Percentiles rank a stretch among this genome's conserved stretches.
phyloP scores from a whole-genome alignment of 2,113 vertebrate species.

The Gasterosteus nipponicus region DNA sequence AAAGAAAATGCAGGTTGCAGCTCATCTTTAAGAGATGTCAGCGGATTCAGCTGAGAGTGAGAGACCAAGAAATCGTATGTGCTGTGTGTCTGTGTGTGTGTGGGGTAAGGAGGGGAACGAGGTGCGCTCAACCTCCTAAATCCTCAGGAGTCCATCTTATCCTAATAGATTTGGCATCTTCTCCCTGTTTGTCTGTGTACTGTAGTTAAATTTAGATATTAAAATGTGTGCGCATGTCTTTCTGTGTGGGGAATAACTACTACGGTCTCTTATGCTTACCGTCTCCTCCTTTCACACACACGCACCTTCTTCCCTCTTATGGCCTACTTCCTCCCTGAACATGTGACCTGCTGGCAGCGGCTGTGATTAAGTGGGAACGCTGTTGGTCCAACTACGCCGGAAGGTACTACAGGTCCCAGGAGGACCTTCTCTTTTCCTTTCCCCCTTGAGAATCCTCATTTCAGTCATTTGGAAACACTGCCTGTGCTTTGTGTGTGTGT shows the following conservation, averaged over 20 bases:
- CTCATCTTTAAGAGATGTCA: conserved; percentile 28
- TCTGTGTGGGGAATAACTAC: conserved; percentile 37
- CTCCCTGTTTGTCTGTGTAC: conserved; percentile 50
- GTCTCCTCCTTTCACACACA: background rate
- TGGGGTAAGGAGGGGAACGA: too few species aligned
- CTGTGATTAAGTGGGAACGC: conserved; percentile 68
- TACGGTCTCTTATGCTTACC: background rate
- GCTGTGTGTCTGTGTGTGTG: background rate
- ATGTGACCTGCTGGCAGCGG: conserved; percentile 61
- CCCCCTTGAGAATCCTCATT: conserved; percentile 49
- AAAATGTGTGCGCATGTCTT: conserved; percentile 26
- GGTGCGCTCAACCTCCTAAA: conserved; percentile 36
- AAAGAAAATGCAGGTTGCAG: conserved; percentile 1
- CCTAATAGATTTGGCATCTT: conserved; percentile 62
- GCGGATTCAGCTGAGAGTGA: conserved; percentile 1
- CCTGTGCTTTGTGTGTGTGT: conserved; percentile 42
- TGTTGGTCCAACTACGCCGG: conserved; percentile 53
- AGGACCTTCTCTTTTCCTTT: conserved; percentile 49
- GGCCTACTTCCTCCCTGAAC: conserved; percentile 71
- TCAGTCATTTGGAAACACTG: conserved; percentile 68
- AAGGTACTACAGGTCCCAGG: conserved; percentile 56
- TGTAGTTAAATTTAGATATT: conserved; percentile 52
- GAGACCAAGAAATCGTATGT: background rate
- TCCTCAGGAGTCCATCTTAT: conserved; percentile 66
- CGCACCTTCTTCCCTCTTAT: conserved; percentile 44